A percentile compares a stretch with the other conserved stretches of the same genome.
phyloP scores from a whole-genome alignment of 2,888 invertebrate species.

The Craniophora ligustri region DNA sequence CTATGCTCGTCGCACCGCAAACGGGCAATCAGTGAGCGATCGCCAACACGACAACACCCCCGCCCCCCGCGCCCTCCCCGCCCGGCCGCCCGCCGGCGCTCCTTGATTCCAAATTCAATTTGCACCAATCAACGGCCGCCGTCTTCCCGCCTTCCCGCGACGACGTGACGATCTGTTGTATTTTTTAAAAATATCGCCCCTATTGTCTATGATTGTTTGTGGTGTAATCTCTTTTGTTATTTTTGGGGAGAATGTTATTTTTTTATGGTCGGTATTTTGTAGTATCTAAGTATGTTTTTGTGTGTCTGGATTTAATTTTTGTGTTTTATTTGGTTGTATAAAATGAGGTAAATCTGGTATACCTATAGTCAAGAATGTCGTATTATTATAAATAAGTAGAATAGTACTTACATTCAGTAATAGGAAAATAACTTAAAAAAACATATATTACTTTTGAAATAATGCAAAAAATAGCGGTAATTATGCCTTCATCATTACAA shows the following conservation, averaged over 20 bases:
- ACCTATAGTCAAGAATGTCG: too few species aligned
- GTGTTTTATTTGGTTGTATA: too few species aligned
- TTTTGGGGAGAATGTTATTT: slow-evolving; percentile 15
- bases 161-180: slow-evolving; percentile 75
- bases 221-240: slow-evolving; percentile 53
- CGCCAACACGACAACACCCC: slow-evolving; percentile 87
- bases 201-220: slow-evolving; percentile 55
- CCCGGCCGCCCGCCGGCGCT: slow-evolving; percentile 55
- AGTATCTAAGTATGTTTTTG: neutral
- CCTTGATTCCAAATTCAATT: slow-evolving; percentile 88
- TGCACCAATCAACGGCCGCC: slow-evolving; percentile 87
- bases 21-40: slow-evolving; percentile 88
- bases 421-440: too few species aligned
- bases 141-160: slow-evolving; percentile 86
- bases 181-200: slow-evolving; percentile 51
- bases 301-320: neutral
- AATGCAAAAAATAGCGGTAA: too few species aligned
- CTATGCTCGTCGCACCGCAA: slow-evolving; percentile 78
- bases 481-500: too few species aligned
- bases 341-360: too few species aligned
- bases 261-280: neutral
- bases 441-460: too few species aligned
- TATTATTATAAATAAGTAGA: too few species aligned
- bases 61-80: slow-evolving; percentile 52
- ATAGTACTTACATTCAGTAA: too few species aligned